phyloP scores from a whole-genome alignment of 2,113 vertebrate genomes.

The Malurus elegans region DNA sequence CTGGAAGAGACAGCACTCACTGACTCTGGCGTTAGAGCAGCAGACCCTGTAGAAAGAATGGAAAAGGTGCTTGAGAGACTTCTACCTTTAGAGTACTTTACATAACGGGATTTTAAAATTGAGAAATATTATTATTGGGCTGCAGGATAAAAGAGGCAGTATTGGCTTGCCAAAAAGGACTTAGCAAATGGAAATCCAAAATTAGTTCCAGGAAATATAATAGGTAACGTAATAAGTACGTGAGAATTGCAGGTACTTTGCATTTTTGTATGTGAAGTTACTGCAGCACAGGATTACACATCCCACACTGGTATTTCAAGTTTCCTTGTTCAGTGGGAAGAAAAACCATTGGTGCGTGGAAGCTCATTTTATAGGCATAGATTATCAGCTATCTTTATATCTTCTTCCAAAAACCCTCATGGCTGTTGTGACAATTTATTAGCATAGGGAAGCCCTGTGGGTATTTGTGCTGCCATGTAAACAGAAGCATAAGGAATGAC shows the following conservation, averaged over 20 bases:
- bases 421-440: background rate
- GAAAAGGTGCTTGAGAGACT: background rate
- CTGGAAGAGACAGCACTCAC: background rate
- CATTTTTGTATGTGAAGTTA: conserved; percentile 29
- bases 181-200: conserved; percentile 20
- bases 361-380: background rate
- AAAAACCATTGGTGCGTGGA: background rate
- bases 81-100: background rate
- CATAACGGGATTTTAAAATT: background rate
- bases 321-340: conserved; percentile 15
- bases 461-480: background rate
- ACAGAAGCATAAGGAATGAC: background rate
- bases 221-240: background rate
- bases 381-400: background rate
- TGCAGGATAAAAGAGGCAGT: background rate
- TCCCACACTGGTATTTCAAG: conserved; percentile 49
- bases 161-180: background rate
- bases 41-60: background rate
- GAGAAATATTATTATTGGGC: background rate
- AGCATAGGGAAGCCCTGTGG: background rate
- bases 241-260: conserved; percentile 27
- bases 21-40: background rate
- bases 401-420: background rate
- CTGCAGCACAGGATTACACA: conserved; percentile 1
- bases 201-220: conserved; percentile 18